phyloP scores from a whole-genome alignment of 2,888 invertebrate genomes.

The Gymnosoma rotundatum region DNA sequence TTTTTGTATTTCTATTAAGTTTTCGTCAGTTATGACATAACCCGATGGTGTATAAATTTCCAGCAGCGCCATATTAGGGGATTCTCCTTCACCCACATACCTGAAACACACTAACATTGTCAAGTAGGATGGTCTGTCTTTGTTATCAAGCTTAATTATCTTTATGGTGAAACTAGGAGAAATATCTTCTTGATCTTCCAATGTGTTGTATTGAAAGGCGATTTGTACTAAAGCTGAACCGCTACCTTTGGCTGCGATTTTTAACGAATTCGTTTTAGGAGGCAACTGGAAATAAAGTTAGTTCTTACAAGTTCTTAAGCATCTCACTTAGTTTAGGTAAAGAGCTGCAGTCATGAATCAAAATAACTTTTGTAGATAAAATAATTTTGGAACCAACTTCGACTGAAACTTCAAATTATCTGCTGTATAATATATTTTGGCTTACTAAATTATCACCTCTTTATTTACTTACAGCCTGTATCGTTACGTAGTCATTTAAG shows the following conservation, averaged over 20 bases:
- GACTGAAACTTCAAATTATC: too few species aligned
- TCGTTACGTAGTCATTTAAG: too few species aligned
- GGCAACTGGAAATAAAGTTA: slow-evolving; percentile 74
- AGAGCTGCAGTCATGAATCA: too few species aligned
- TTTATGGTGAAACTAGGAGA: slow-evolving; percentile 94
- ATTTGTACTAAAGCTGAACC: slow-evolving; percentile 91
- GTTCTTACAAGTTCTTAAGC: too few species aligned
- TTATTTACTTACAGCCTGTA: too few species aligned
- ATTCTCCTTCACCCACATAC: slow-evolving; percentile 84
- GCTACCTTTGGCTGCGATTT: slow-evolving; percentile 89
- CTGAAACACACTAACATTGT: slow-evolving; percentile 92
- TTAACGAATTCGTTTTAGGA: slow-evolving; percentile 84
- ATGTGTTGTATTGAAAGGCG: slow-evolving; percentile 90
- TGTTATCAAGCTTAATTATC: slow-evolving; percentile 86
- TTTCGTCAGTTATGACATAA: slow-evolving; percentile 91
- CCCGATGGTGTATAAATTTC: slow-evolving; percentile 95
- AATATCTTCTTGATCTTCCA: slow-evolving; percentile 88
- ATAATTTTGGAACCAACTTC: too few species aligned
- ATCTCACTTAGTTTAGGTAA: too few species aligned
- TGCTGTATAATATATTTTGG: too few species aligned
- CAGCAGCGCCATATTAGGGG: slow-evolving; percentile 95
- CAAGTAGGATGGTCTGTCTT: slow-evolving; percentile 85
- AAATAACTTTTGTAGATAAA: too few species aligned
- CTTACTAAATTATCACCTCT: too few species aligned
- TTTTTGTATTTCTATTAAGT: slow-evolving; percentile 85